Evolutionary conservation across 1,140 invertebrate genomes (phyloP).

Genomic region (Danaus melanippus): DNA sequence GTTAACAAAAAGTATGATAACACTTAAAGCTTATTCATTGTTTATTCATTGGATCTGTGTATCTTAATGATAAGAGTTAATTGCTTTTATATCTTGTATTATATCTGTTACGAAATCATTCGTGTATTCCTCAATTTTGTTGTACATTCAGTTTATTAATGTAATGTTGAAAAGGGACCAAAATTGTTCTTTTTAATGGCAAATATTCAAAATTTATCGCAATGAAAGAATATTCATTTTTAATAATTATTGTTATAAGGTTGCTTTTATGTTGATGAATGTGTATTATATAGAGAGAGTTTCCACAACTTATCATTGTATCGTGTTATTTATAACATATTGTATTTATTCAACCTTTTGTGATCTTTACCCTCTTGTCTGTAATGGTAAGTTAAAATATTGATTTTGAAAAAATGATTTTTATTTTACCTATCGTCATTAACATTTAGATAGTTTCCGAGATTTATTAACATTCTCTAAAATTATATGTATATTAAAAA

Average conservation of each 20-base stretch:
- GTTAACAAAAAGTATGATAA: not conserved
- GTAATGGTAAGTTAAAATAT: constrained; percentile 25
- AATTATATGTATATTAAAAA: too few species aligned
- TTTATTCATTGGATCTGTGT: too few species aligned
- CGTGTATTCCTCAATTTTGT: too few species aligned
- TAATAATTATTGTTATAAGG: constrained; percentile 3
- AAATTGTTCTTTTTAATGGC: constrained; percentile 23
- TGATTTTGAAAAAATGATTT: constrained; percentile 19
- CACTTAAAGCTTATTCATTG: too few species aligned
- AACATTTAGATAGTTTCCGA: too few species aligned
- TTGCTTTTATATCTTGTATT: too few species aligned
- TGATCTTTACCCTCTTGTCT: constrained; percentile 29
- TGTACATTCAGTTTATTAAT: constrained; percentile 13
- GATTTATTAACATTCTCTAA: too few species aligned
- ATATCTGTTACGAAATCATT: too few species aligned
- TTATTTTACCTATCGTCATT: too few species aligned
- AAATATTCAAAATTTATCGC: too few species aligned
- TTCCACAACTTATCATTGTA: constrained; percentile 15
- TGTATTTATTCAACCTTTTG: constrained; percentile 23
- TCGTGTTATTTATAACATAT: constrained; percentile 21
- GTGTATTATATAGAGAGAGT: constrained; percentile 8
- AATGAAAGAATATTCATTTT: too few species aligned
- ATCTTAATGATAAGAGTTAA: too few species aligned
- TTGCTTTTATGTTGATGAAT: constrained; percentile 4
- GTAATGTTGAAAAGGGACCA: constrained; percentile 30